Conservation (phyloP, 2,888 invertebrate species). For the Caenorhabditis sp. region DNA sequence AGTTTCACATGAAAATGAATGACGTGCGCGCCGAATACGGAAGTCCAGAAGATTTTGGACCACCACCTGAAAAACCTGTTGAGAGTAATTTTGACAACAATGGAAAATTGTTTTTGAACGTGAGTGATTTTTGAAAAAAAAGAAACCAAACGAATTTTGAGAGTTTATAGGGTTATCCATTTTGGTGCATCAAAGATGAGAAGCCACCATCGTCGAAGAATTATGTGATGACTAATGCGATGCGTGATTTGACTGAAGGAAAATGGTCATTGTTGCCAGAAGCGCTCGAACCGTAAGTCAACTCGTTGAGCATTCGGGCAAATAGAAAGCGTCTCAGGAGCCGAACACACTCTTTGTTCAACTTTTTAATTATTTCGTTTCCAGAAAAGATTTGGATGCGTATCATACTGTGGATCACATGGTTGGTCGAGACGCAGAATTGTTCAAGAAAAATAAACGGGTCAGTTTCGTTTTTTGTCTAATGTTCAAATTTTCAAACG, state of each 20-base stretch:
- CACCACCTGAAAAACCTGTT: not conserved
- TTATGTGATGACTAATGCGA: not conserved
- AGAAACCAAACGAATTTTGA: not conserved
- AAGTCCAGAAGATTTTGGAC: not conserved
- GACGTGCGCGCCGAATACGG: slow-evolving; percentile 3
- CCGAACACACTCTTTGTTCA: not conserved
- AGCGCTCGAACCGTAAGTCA: not conserved
- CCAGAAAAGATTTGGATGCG: slow-evolving; percentile 6
- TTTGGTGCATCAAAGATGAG: slow-evolving; percentile 7
- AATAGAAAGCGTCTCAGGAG: too few relatives aligned
- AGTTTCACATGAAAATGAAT: not conserved
- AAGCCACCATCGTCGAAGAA: not conserved
- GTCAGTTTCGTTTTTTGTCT: too few relatives aligned
- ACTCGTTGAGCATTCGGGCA: too few relatives aligned
- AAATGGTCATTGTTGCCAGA: not conserved
- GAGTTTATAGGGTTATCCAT: slow-evolving; percentile 4
- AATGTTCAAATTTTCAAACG: too few relatives aligned
- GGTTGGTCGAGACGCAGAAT: slow-evolving; percentile 1
- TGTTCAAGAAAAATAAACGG: slow-evolving; percentile 6
- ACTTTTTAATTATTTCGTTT: not conserved
- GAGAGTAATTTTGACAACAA: not conserved
- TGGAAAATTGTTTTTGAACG: slow-evolving; percentile 3
- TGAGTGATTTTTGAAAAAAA: not conserved
- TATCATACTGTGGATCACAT: not conserved
- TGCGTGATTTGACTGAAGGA: slow-evolving; percentile 5